Evolutionary conservation across 2,888 invertebrate species (phyloP), one percentile per base, ranked within the genome.

Genomic region (Endomychus coccineus): DNA sequence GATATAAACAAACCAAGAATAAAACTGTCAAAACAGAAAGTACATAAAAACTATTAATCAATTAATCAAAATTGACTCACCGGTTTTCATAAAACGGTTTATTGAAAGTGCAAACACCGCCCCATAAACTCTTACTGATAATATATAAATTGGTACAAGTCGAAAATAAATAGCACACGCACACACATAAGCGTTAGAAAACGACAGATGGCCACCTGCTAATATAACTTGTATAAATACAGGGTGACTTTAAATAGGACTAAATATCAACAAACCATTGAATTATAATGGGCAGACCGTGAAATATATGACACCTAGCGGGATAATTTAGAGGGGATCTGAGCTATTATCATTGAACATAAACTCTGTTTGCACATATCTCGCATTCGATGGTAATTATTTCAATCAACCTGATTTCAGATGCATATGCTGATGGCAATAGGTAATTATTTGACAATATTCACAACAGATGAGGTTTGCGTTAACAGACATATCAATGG

Each of bases 181-280:
- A 19, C n/a, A 7, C 21, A 19, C n/a, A n/a, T n/a, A n/a, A n/a
- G n/a, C n/a, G n/a, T n/a, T n/a, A n/a, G n/a, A n/a, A 27, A 25
- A 19, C 51, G 54, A 50, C 54, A 54, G 54, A 54, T 54, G 54
- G 54, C 46, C 51, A 54, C 54, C 54, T 54, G 54, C 54, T 50
- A 53, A 51, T 51, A 51, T 45, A 48, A 53, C 51, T 53, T 51
- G 52, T 53, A 51, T 51, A 53, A 53, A 54, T 53, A 54, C 52
- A 49, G 52, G 52, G 52, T 49, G 50, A 51, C 47, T 44, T 44
- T 42, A 50, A 48, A 51, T 43, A 46, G 51, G 48, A 37, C 43
- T 46, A 48, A 48, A 45, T 52, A 54, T 56, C 56, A 56, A 56
- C 56, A 56, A 55, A 54, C 56, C 56, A 56, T 56, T 52, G 53